phyloP scores from a whole-genome alignment of 2,797 vertebrate species.

The Danio kyathit region DNA sequence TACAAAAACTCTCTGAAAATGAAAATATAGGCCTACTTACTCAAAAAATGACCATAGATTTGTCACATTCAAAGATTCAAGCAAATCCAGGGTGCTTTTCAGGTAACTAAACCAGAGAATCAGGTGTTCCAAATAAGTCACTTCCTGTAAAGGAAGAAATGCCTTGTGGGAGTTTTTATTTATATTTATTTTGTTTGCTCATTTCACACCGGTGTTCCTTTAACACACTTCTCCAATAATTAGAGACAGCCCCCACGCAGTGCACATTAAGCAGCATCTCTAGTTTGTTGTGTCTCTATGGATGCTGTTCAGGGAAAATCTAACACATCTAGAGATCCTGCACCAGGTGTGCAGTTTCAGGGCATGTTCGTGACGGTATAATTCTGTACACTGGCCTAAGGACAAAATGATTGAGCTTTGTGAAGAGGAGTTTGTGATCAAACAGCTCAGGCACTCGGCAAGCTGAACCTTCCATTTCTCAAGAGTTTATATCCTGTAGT shows the following conservation, averaged over 20 bases:
- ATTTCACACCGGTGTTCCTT: background rate
- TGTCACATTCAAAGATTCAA: background rate
- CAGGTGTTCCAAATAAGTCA: conserved; percentile 12
- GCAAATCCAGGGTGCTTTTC: background rate
- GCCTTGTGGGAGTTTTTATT: conserved; percentile 16
- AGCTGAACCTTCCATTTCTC: background rate
- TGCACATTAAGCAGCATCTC: background rate
- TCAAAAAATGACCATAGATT: background rate
- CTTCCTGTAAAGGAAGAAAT: conserved; percentile 1
- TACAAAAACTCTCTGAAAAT: no score
- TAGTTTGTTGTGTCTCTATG: background rate
- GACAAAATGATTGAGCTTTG: conserved; percentile 5
- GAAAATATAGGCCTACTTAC: background rate
- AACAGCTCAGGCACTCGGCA: background rate
- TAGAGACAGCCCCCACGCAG: background rate
- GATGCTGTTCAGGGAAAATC: background rate
- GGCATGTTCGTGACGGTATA: background rate
- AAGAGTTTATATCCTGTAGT: background rate
- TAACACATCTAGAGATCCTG: background rate
- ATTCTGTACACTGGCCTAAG: background rate
- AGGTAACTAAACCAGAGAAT: background rate
- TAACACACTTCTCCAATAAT: conserved; percentile 18
- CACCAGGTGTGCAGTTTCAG: background rate
- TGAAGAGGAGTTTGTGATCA: conserved; percentile 5
- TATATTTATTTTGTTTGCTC: no score